Base-by-base conservation (phyloP, 64 coral and sea anemone species). In the Actinia equina region DNA sequence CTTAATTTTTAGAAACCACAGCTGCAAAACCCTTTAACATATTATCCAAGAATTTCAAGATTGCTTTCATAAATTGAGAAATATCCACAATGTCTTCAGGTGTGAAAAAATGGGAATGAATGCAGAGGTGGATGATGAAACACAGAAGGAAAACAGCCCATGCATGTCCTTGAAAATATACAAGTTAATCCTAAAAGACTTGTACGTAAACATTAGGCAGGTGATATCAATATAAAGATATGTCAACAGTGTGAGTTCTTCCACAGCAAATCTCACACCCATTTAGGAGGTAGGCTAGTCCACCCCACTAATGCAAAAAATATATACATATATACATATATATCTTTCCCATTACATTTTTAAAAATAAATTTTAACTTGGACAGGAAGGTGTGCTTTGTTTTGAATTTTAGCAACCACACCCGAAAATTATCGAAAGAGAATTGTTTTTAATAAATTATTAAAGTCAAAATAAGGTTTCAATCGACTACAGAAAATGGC, bases 381-480 rank as follows among this genome's bases (percentile, higher is more conserved):
- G 63, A 20, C 23, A 25, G 63, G 22, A 69, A 69, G 63, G n/a
- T n/a, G 23, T 26, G 25, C 42, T 74, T 41, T 74, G n/a, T 26
- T 74, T 14, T 74, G 25, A 74, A 41, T 26, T 26, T 26, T 41
- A 74, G 23, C 13, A 74, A 81, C 78, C 78, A 81, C 78, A 81
- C 78, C 78, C 49, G 43, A 81, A 81, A 44, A 8, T 81, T 49
- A 81, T 81, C 42, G 14, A 0, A 17, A 43, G 44, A 41, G 42
- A 81, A 44, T 81, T 20, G 78, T n/a, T 81, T 44, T 44, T 22
- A 81, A 81, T 81, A 81, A 81, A 81, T 81, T 49, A 81, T 81
- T 81, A 7, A 81, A 81, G 49, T 44, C 78, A 81, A 81, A 81
- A 81, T 51, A 81, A 81, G 18, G 78, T 79, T 81, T 52, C 78